phyloP scores from a whole-genome alignment of 1,140 invertebrate genomes.

The Chrysomallon squamiferum region DNA sequence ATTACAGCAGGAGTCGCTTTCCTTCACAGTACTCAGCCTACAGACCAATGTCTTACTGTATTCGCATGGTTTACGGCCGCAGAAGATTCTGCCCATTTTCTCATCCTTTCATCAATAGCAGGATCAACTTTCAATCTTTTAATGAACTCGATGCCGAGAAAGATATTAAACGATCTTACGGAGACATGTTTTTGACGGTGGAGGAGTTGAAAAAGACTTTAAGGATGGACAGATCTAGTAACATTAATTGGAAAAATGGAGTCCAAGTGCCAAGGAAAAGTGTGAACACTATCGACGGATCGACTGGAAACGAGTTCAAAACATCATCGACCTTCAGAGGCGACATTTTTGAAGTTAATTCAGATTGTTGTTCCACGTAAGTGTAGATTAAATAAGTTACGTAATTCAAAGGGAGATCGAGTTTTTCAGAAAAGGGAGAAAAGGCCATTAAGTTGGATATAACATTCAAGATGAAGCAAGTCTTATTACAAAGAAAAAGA shows the following conservation, averaged over 20 bases:
- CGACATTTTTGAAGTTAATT: not conserved
- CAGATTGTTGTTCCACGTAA: slow-evolving; percentile 5
- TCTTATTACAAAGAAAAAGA: too few relatives aligned
- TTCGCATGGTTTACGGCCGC: too few relatives aligned
- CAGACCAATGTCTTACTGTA: too few relatives aligned
- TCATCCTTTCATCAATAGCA: too few relatives aligned
- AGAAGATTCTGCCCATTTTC: too few relatives aligned
- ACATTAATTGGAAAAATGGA: not conserved
- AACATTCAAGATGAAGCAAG: too few relatives aligned
- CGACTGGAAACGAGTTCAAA: not conserved
- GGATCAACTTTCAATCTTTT: not conserved
- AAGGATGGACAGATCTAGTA: not conserved
- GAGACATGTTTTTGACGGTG: not conserved
- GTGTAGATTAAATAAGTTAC: too few relatives aligned
- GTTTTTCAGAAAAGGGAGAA: too few relatives aligned
- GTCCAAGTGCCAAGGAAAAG: not conserved
- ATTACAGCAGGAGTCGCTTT: too few relatives aligned
- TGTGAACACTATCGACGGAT: not conserved
- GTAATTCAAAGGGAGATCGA: too few relatives aligned
- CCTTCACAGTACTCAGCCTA: too few relatives aligned
- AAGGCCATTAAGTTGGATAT: too few relatives aligned
- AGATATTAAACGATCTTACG: not conserved
- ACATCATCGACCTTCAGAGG: not conserved
- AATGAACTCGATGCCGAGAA: not conserved
- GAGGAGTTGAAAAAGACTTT: not conserved